phyloP scores from a whole-genome alignment of 35 echinoderm and acorn worm genomes.

The Diadema setosum region DNA sequence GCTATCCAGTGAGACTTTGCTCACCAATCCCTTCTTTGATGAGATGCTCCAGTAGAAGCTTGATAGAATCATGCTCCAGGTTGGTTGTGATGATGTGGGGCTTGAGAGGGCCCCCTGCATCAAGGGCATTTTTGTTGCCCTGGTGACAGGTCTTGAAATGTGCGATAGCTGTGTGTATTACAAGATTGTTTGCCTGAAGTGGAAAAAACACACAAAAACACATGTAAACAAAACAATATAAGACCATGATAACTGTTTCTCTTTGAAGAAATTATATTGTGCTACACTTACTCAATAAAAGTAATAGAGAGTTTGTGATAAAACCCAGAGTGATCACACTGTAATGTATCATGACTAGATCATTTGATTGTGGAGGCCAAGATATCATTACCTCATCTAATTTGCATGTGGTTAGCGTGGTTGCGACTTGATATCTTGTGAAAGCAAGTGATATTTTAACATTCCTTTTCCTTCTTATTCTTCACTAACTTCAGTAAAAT shows the following conservation, averaged over 20 bases:
- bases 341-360: too few species aligned
- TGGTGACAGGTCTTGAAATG: conserved; percentile 36
- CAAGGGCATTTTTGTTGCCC: background rate
- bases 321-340: too few species aligned
- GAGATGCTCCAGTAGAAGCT: conserved; percentile 48
- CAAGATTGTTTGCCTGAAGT: conserved; percentile 66
- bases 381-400: too few species aligned
- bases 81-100: conserved; percentile 82
- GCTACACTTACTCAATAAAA: too few species aligned
- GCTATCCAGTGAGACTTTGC: background rate
- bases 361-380: too few species aligned
- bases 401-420: too few species aligned
- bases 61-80: conserved; percentile 78
- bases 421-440: too few species aligned
- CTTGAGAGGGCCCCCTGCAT: background rate
- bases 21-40: conserved; percentile 10
- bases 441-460: too few species aligned
- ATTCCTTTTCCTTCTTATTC: too few species aligned
- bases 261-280: background rate
- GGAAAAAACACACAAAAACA: background rate
- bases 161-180: conserved; percentile 63
- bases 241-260: background rate
- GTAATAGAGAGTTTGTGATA: too few species aligned
- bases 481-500: too few species aligned
- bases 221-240: background rate